A percentile compares a stretch with the other conserved stretches of the same genome.
Evolutionary conservation across 2,888 invertebrate species (phyloP).

Genomic region (Fabriciana adippe): DNA sequence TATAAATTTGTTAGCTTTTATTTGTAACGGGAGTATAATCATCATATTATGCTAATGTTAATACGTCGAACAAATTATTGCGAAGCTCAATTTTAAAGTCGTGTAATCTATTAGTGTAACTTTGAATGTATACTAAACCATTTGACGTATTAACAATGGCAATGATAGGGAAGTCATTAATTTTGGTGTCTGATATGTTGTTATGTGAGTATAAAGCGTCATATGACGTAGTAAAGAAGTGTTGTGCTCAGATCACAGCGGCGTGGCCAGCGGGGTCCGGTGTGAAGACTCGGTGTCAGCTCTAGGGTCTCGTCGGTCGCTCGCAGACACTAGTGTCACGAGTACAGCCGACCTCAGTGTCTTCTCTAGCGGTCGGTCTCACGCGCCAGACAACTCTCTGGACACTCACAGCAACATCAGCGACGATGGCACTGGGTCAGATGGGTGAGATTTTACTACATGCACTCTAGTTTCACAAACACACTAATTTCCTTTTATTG

Average conservation of each 20-base stretch:
- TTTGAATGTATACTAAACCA: no score
- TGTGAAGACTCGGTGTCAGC: slow-evolving; percentile 86
- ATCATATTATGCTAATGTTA: neutral
- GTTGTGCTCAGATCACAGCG: slow-evolving; percentile 65
- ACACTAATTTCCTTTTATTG: neutral
- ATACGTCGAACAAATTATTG: no score
- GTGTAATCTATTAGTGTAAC: no score
- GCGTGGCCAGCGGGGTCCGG: slow-evolving; percentile 63
- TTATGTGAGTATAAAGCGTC: neutral
- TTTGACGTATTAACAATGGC: no score
- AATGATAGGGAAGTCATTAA: no score
- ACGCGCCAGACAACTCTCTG: slow-evolving; percentile 87
- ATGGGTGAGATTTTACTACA: slow-evolving; percentile 80
- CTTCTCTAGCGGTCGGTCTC: slow-evolving; percentile 88
- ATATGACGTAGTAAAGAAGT: slow-evolving; percentile 18
- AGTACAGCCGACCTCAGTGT: slow-evolving; percentile 92
- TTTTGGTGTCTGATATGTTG: no score
- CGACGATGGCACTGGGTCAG: slow-evolving; percentile 87
- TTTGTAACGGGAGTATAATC: neutral
- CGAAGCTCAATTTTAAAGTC: no score
- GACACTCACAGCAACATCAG: slow-evolving; percentile 90
- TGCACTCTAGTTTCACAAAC: slow-evolving; percentile 37
- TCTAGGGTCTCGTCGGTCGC: slow-evolving; percentile 88
- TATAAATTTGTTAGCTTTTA: neutral
- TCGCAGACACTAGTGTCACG: slow-evolving; percentile 92